Base-by-base conservation (phyloP, 2,888 invertebrate species). In the Lydus trimaculatus region DNA sequence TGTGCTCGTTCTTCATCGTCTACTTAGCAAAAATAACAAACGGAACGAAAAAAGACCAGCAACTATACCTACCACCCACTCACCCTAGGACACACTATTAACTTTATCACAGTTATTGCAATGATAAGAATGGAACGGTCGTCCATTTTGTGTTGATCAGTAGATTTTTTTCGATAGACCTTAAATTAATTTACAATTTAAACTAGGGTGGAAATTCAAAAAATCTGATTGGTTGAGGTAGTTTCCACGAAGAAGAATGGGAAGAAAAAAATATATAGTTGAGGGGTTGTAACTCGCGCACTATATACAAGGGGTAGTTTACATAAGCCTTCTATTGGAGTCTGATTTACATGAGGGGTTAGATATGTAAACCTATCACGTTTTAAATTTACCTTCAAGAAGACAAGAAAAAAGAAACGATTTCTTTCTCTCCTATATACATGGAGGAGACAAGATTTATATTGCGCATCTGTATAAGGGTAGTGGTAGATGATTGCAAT, bases 101-200 rank as follows among this genome's bases (percentile, higher is more conserved):
- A 25, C 58, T 60, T 59, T 67, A 68, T 68, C 52, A 60, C 67
- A n/a, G 15, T 56, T 66, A 63, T 60, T 65, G 59, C 59, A 23
- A 58, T 31, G 33, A 33, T 20, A 65, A 65, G 56, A 61, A 23
- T 3, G 0, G 36, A 31, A 61, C 31, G 25, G 39, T 6, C 56
- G 25, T 25, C 56, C 60, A 60, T 31, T 60, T 60, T 36, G 61
- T 61, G 9, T 39, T 25, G 17, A 43, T n/a, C 25, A 43, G 20
- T 15, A n/a, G 43, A 43, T 61, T 36, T 31, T 36, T 9, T n/a
- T n/a, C n/a, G n/a, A 33, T 61, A 15, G 8, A 17, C 58, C 15
- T 33, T 17, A 13, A 20, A 36, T 66, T 69, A 77, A 81, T 82
- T 82, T 82, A 77, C 79, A 81, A 80, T 82, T 82, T 82, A 81